Conservation (phyloP, 1,140 invertebrate species). For the Leptinotarsa undecemlineata region DNA sequence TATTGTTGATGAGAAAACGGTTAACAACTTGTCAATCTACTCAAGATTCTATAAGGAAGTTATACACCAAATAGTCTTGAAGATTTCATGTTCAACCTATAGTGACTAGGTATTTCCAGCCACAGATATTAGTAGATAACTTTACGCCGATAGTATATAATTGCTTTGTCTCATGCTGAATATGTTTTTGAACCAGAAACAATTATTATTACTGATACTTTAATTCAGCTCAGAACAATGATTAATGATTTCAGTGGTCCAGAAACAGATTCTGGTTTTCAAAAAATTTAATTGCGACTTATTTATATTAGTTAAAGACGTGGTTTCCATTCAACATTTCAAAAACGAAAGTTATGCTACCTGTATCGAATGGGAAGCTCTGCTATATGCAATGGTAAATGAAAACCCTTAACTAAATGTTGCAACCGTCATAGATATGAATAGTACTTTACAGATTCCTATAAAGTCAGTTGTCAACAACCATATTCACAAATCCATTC, state of each 20-base stretch:
- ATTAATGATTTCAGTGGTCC: neutral
- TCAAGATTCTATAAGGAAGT: too few species aligned
- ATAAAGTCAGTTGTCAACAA: neutral
- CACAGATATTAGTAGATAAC: too few species aligned
- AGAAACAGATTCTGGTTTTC: neutral
- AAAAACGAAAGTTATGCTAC: constrained; percentile 4
- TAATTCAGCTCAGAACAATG: neutral
- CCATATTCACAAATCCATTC: neutral
- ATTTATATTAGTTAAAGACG: neutral
- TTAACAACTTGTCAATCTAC: too few species aligned
- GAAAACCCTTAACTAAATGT: neutral
- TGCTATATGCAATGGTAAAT: neutral
- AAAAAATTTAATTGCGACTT: neutral
- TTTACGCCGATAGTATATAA: too few species aligned
- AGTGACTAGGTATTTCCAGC: too few species aligned
- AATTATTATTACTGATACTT: neutral
- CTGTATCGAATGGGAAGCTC: neutral
- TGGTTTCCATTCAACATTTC: neutral
- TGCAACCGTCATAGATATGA: neutral
- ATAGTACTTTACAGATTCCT: neutral
- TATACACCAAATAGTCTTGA: too few species aligned
- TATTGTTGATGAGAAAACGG: too few species aligned
- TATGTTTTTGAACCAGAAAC: neutral
- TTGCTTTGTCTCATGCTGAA: neutral
- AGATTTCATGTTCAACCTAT: too few species aligned